Evolutionary conservation across 1,140 invertebrate species (phyloP).

Genomic region (Sesamia nonagrioides): DNA sequence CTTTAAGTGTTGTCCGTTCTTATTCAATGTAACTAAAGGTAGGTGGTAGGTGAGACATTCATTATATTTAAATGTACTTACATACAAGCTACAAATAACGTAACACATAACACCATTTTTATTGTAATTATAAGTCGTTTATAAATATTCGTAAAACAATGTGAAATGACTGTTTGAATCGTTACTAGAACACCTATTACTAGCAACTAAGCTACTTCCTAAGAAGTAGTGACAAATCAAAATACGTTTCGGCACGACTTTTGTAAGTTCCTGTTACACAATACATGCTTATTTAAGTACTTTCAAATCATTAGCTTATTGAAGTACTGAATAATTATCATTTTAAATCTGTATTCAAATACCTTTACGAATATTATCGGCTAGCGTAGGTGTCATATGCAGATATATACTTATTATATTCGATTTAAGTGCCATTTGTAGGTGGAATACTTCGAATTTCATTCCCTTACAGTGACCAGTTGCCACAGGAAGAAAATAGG

Average conservation of each 20-base stretch:
- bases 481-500: too few species aligned
- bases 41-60: too few species aligned
- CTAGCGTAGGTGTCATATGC: not conserved
- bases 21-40: too few species aligned
- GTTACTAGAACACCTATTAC: not conserved
- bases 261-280: conserved; percentile 27
- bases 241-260: conserved; percentile 20
- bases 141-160: not conserved
- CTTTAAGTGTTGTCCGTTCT: too few species aligned
- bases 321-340: not conserved
- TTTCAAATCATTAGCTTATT: not conserved
- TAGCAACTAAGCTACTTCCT: not conserved
- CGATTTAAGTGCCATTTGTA: too few species aligned
- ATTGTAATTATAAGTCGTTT: not conserved
- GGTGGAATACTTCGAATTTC: too few species aligned
- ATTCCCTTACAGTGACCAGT: too few species aligned
- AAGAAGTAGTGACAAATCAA: conserved; percentile 9
- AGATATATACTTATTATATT: not conserved
- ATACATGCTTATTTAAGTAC: not conserved
- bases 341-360: too few species aligned
- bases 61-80: too few species aligned
- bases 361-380: too few species aligned
- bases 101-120: not conserved
- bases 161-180: not conserved
- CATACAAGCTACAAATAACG: not conserved